Evolutionary conservation across 2,888 invertebrate species (phyloP).

Genomic region (Subacronicta megacephala): DNA sequence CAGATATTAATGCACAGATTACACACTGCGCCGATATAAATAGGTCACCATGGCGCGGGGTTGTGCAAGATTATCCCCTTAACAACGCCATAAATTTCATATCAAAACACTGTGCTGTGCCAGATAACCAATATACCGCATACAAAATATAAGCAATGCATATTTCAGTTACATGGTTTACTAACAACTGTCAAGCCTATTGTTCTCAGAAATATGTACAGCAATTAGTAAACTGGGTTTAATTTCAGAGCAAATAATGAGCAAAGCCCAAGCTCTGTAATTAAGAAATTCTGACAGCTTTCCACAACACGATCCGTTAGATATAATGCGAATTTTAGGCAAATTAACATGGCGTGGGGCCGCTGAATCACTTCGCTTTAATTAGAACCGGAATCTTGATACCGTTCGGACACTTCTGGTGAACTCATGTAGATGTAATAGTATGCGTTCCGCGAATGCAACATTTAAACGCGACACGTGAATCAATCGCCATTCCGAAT

Average conservation of each 20-base stretch:
- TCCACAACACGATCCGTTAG: conserved; percentile 69
- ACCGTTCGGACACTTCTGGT: conserved; percentile 75
- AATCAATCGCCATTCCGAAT: conserved; percentile 64
- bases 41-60: conserved; percentile 74
- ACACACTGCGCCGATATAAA: conserved; percentile 68
- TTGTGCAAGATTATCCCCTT: conserved; percentile 74
- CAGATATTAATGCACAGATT: conserved; percentile 74
- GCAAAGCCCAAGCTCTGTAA: conserved; percentile 51
- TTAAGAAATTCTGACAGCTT: conserved; percentile 61
- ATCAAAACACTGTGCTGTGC: conserved; percentile 57
- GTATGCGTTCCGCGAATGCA: conserved; percentile 80
- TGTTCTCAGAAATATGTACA: conserved; percentile 44
- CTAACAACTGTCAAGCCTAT: conserved; percentile 17
- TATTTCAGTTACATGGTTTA: conserved; percentile 27
- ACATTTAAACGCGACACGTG: conserved; percentile 70
- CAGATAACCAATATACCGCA: conserved; percentile 36
- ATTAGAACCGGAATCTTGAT: conserved; percentile 82
- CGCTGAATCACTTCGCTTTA: conserved; percentile 81
- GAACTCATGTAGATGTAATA: conserved; percentile 68
- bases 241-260: conserved; percentile 56
- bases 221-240: conserved; percentile 43
- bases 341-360: conserved; percentile 74
- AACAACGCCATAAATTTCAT: conserved; percentile 68
- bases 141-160: conserved; percentile 24
- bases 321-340: conserved; percentile 78